Conservation (phyloP, 2,888 invertebrate species). For the Nineta flava region DNA sequence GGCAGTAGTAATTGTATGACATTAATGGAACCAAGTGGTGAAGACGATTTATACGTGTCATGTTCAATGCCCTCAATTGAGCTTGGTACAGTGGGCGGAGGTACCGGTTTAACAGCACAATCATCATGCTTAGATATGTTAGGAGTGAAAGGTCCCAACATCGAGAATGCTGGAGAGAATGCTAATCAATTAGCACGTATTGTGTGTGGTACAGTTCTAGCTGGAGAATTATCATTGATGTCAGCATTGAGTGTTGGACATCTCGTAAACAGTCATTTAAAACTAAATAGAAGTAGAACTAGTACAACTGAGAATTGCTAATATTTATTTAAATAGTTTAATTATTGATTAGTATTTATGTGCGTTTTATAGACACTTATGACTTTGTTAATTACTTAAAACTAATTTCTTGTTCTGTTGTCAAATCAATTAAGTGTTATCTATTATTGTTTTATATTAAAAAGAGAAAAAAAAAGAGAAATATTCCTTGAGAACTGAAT, state of each 20-base stretch:
- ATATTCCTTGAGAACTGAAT: too few species aligned
- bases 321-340: background rate
- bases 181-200: slow-evolving; percentile 75
- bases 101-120: slow-evolving; percentile 84
- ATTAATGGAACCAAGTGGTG: slow-evolving; percentile 74
- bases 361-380: background rate
- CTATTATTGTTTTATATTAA: too few species aligned
- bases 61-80: slow-evolving; percentile 97
- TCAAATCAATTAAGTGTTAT: too few species aligned
- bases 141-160: slow-evolving; percentile 63
- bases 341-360: background rate
- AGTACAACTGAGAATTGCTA: background rate
- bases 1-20: slow-evolving; percentile 94
- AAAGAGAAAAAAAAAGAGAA: too few species aligned
- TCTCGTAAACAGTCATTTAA: slow-evolving; percentile 89
- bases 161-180: slow-evolving; percentile 66
- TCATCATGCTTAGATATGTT: slow-evolving; percentile 79
- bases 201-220: slow-evolving; percentile 88
- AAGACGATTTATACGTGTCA: slow-evolving; percentile 77
- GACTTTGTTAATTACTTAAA: too few species aligned
- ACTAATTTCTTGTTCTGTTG: too few species aligned
- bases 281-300: slow-evolving; percentile 58
- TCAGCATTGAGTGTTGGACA: slow-evolving; percentile 92
- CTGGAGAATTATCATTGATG: slow-evolving; percentile 95
- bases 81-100: slow-evolving; percentile 89